These are phyloP conservation scores for Coenonympha arcania DNA, from an alignment of 2,888 invertebrate species.

Conservation along the genomic window DNA sequence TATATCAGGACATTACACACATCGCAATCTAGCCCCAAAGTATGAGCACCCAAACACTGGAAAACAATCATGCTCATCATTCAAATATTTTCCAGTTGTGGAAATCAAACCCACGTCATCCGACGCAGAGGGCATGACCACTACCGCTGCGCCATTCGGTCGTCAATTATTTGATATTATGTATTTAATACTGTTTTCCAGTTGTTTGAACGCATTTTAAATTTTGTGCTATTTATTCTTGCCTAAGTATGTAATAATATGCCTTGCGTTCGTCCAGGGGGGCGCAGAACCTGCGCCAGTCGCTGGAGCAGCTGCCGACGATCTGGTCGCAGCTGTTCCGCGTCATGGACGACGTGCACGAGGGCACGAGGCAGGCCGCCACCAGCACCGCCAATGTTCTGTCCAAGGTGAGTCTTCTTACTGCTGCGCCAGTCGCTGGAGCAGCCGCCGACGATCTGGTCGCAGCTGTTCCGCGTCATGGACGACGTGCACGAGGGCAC, in stretches of 20 bases:
- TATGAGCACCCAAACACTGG: too few species aligned
- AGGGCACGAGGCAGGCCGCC: conserved; percentile 85
- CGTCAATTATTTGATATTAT: too few species aligned
- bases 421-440: conserved; percentile 51
- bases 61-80: too few species aligned
- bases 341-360: conserved; percentile 96
- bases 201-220: too few species aligned
- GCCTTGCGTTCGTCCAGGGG: conserved; percentile 38
- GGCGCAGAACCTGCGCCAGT: conserved; percentile 54
- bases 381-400: conserved; percentile 80
- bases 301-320: conserved; percentile 66
- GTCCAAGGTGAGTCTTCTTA: conserved; percentile 76
- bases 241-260: too few species aligned
- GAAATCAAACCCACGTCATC: too few species aligned
- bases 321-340: conserved; percentile 89
- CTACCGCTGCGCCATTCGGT: too few species aligned
- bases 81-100: too few species aligned
- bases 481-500: conserved; percentile 96
- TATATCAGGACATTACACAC: neutral
- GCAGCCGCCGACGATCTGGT: conserved; percentile 80
- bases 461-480: conserved; percentile 89
- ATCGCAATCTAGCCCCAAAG: neutral
- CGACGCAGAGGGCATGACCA: too few species aligned
- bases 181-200: too few species aligned
- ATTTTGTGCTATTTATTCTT: too few species aligned